These are phyloP conservation scores for Solea solea DNA, from an alignment of 2,113 vertebrate genomes.

Conservation along the genomic window DNA sequence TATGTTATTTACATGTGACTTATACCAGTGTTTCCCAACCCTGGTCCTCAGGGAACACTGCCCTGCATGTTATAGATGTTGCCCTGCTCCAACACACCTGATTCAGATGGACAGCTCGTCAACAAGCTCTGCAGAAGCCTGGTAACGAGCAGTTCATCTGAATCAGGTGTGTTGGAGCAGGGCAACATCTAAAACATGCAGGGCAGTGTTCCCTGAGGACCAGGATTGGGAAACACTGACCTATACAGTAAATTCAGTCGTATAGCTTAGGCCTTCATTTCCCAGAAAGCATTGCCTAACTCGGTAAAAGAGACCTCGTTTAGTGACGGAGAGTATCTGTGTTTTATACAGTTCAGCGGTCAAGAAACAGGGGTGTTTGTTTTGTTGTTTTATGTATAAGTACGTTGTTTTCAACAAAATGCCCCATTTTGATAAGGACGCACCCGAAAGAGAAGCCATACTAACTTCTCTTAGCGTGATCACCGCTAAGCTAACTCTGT, in stretches of 20 bases:
- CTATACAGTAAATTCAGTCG: no score
- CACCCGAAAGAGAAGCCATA: background rate
- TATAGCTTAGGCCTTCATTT: slow-evolving; percentile 31
- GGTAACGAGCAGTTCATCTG: no score
- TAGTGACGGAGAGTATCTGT: slow-evolving; percentile 45
- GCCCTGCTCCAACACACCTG: no score
- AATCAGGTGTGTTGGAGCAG: no score
- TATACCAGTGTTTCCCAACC: background rate
- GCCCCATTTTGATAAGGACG: background rate
- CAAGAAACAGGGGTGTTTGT: background rate
- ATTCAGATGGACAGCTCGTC: no score
- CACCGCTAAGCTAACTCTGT: background rate
- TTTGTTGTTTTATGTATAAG: background rate
- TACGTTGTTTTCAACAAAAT: background rate
- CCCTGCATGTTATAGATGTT: no score
- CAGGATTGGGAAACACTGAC: no score
- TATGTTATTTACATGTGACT: background rate
- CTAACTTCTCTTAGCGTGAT: slow-evolving; percentile 32
- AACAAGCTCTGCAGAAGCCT: no score
- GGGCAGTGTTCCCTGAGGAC: no score
- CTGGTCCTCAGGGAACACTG: no score
- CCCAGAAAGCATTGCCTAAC: slow-evolving; percentile 52
- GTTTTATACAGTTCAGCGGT: slow-evolving; percentile 31
- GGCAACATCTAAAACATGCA: no score
- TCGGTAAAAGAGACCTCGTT: slow-evolving; percentile 6